Conservation (phyloP, 2,113 vertebrate species). For the Catharus fuscescens region DNA sequence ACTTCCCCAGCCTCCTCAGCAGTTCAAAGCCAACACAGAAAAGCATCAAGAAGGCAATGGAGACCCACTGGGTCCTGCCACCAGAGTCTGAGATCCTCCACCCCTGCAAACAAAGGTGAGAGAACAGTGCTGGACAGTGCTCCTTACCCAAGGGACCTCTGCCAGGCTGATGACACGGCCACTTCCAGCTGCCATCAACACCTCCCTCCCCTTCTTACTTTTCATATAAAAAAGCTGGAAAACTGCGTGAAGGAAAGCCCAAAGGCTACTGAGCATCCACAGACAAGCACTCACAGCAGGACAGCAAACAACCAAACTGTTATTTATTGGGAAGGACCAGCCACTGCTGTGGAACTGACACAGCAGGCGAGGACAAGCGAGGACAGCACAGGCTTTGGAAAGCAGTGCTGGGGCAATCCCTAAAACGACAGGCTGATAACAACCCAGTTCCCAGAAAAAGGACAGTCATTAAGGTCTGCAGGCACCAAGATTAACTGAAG, state of each 20-base stretch:
- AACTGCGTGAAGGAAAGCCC: neutral
- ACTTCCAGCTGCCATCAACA: neutral
- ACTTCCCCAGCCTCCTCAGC: neutral
- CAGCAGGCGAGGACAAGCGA: neutral
- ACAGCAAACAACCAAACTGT: neutral
- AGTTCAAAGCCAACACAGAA: neutral
- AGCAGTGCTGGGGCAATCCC: neutral
- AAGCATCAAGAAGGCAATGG: neutral
- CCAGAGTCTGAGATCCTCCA: neutral
- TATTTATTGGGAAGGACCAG: fast-evolving
- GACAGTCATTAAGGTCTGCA: neutral
- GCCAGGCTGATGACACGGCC: neutral
- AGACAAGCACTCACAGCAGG: neutral
- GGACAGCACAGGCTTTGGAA: neutral
- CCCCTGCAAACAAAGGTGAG: neutral
- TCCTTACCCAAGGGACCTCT: neutral
- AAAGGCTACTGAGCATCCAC: neutral
- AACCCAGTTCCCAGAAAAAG: neutral
- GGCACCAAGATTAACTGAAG: neutral
- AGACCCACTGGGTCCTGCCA: neutral
- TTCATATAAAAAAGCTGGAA: neutral
- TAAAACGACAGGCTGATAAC: fast-evolving
- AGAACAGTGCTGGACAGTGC: fast-evolving
- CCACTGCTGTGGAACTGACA: neutral
- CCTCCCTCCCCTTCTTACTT: neutral